phyloP scores from a whole-genome alignment of 1,140 invertebrate genomes.

The Melitaea cinxia region DNA sequence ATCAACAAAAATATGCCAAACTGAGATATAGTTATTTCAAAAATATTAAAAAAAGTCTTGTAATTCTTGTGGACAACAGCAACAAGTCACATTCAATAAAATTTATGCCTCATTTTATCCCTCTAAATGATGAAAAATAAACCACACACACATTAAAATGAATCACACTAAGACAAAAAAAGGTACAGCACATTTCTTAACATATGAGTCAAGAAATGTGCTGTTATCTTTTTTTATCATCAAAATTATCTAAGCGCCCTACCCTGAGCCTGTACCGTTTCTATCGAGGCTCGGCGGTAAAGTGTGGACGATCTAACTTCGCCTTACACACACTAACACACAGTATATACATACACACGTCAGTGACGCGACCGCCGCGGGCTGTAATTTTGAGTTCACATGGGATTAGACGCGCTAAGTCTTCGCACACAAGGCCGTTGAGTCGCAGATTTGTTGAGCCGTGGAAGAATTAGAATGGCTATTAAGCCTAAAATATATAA shows the following conservation, averaged over 20 bases:
- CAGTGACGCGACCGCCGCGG: slow-evolving; percentile 54
- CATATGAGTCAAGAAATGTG: too few species aligned
- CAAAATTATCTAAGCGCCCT: slow-evolving; percentile 28
- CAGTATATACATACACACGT: slow-evolving; percentile 21
- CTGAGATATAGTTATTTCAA: too few species aligned
- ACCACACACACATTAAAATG: too few species aligned
- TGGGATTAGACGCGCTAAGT: slow-evolving; percentile 71
- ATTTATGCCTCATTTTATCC: too few species aligned
- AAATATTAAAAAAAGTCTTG: too few species aligned
- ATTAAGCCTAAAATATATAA: too few species aligned
- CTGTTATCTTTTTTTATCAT: slow-evolving; percentile 19
- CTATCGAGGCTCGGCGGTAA: slow-evolving; percentile 79
- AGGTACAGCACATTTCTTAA: too few species aligned
- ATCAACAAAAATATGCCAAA: too few species aligned
- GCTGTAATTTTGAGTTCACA: slow-evolving; percentile 58
- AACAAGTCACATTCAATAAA: too few species aligned
- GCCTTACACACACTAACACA: slow-evolving; percentile 59
- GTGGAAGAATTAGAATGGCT: slow-evolving; percentile 6
- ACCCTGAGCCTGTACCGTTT: slow-evolving; percentile 58
- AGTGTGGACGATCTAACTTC: slow-evolving; percentile 81
- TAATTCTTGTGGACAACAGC: too few species aligned
- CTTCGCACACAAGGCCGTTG: slow-evolving; percentile 36
- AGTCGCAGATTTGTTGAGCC: slow-evolving; percentile 25
- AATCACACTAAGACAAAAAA: too few species aligned
- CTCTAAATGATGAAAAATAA: too few species aligned